These are phyloP conservation scores for Tachina grossa DNA, from an alignment of 2,888 invertebrate genomes.

Conservation along the genomic window DNA sequence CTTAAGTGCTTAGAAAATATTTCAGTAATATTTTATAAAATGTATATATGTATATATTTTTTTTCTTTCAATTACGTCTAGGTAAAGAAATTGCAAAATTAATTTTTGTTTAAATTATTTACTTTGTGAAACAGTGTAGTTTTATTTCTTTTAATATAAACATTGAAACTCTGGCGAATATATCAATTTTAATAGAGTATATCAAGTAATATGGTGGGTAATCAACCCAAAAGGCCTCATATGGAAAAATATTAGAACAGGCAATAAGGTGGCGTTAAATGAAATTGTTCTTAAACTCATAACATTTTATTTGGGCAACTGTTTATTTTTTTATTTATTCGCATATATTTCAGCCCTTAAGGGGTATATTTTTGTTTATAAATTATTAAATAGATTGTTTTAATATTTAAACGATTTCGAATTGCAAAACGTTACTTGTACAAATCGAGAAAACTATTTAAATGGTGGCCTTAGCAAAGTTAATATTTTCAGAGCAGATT, in stretches of 20 bases:
- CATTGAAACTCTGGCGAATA: slow-evolving; percentile 30
- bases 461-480: not conserved
- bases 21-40: too few relatives aligned
- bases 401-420: slow-evolving; percentile 5
- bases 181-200: not conserved
- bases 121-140: slow-evolving; percentile 20
- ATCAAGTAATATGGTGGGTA: slow-evolving; percentile 23
- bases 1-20: too few relatives aligned
- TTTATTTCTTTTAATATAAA: slow-evolving; percentile 37
- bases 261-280: slow-evolving; percentile 67
- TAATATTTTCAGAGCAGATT: not conserved
- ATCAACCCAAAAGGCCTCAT: slow-evolving; percentile 19
- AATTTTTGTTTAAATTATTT: not conserved
- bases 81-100: too few relatives aligned
- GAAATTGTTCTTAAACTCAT: slow-evolving; percentile 69
- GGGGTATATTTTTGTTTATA: slow-evolving; percentile 40
- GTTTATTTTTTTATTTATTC: not conserved
- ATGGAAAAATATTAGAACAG: slow-evolving; percentile 29
- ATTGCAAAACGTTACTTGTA: not conserved
- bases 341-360: not conserved
- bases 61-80: too few relatives aligned
- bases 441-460: not conserved
- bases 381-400: slow-evolving; percentile 53
- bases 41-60: too few relatives aligned
- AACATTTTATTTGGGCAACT: slow-evolving; percentile 3